A percentile compares a stretch with the other conserved stretches of the same genome.
Evolutionary conservation across 1,140 invertebrate species (phyloP).

Genomic region (Micrasema minimum): DNA sequence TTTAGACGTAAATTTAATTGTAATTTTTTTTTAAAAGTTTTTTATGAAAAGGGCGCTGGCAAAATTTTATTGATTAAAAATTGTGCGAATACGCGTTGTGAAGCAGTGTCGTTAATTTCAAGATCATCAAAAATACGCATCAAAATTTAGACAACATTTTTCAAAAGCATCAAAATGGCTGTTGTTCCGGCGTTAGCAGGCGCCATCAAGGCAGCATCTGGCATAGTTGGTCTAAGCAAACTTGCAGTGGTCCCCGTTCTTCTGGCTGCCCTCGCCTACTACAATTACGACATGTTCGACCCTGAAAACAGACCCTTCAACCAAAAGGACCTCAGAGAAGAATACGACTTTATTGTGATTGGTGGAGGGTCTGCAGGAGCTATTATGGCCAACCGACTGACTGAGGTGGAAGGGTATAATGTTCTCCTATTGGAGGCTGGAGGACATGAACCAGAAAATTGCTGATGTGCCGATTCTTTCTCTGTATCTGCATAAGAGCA

Average conservation of each 20-base stretch:
- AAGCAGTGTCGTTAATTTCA: neutral
- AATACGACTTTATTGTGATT: slow-evolving; percentile 85
- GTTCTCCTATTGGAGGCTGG: slow-evolving; percentile 89
- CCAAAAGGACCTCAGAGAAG: slow-evolving; percentile 70
- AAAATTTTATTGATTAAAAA: too few relatives aligned
- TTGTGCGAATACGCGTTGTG: too few relatives aligned
- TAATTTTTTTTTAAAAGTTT: too few relatives aligned
- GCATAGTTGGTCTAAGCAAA: slow-evolving; percentile 76
- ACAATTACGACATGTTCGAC: slow-evolving; percentile 87
- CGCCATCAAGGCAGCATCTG: slow-evolving; percentile 76
- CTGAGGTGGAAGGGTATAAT: slow-evolving; percentile 81
- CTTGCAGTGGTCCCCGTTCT: slow-evolving; percentile 81
- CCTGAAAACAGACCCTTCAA: slow-evolving; percentile 84
- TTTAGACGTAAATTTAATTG: too few relatives aligned
- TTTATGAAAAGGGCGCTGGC: too few relatives aligned
- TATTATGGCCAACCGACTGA: slow-evolving; percentile 85
- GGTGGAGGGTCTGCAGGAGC: slow-evolving; percentile 89
- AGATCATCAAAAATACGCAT: neutral
- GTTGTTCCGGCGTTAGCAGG: slow-evolving; percentile 63
- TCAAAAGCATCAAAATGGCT: slow-evolving; percentile 51
- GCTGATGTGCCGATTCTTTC: slow-evolving; percentile 86
- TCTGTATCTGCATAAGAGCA: slow-evolving; percentile 88
- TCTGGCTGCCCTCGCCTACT: slow-evolving; percentile 82
- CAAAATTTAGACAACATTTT: slow-evolving; percentile 2
- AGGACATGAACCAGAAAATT: slow-evolving; percentile 84